Percentiles rank a stretch among this genome's conserved stretches.
Evolutionary conservation across 2,888 invertebrate genomes (phyloP).

Genomic region (Dilophus febrilis): DNA sequence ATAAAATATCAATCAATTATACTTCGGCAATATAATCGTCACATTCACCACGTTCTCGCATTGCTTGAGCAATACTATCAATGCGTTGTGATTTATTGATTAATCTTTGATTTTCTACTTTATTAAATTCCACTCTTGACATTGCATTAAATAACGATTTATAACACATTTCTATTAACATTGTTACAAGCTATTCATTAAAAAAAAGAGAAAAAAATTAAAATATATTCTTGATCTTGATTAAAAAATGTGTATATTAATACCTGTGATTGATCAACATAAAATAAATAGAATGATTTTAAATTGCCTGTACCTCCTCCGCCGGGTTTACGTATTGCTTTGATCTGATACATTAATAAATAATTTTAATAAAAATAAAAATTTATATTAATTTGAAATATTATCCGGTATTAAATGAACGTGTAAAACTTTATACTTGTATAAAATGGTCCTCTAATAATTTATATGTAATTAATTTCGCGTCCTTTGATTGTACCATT

Average conservation of each 20-base stretch:
- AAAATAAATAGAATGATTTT: constrained; percentile 63
- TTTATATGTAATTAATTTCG: constrained; percentile 72
- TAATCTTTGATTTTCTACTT: constrained; percentile 52
- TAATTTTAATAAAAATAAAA: background rate
- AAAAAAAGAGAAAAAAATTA: too few relatives aligned
- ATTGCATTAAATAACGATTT: constrained; percentile 54
- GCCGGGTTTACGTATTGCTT: constrained; percentile 55
- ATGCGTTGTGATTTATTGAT: constrained; percentile 76
- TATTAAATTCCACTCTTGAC: constrained; percentile 45
- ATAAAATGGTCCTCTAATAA: constrained; percentile 52
- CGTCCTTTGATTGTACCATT: constrained; percentile 88
- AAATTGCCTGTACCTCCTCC: constrained; percentile 55
- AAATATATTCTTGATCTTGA: constrained; percentile 16
- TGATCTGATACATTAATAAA: constrained; percentile 30
- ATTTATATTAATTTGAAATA: too few relatives aligned
- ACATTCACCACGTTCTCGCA: constrained; percentile 60
- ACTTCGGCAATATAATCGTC: constrained; percentile 68
- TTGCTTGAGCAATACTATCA: constrained; percentile 61
- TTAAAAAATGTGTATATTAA: too few relatives aligned
- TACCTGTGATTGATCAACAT: constrained; percentile 44
- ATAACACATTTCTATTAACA: constrained; percentile 51
- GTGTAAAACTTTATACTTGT: constrained; percentile 17
- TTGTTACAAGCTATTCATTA: constrained; percentile 42
- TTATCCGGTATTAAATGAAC: background rate
- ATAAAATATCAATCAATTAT: constrained; percentile 12